Conservation (phyloP, 2,113 vertebrate species). For the Chroicocephalus ridibundus region DNA sequence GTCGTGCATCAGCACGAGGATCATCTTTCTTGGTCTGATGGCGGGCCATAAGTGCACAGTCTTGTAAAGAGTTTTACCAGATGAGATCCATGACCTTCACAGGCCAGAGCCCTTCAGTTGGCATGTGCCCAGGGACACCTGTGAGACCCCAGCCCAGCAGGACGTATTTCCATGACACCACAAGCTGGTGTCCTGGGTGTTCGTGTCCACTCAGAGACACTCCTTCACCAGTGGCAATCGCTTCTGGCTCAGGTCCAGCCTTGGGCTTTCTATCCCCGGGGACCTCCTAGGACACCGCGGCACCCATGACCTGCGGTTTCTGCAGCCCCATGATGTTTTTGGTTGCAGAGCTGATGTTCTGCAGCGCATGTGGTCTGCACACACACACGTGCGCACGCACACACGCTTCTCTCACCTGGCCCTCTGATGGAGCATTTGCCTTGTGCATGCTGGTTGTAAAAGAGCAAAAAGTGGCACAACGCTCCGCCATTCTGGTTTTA, state of each 20-base stretch:
- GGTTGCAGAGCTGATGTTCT: background rate
- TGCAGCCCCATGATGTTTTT: accelerated
- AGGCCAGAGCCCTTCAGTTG: background rate
- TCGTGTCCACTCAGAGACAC: accelerated
- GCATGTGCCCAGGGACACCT: accelerated
- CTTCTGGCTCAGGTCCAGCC: background rate
- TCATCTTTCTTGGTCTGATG: background rate
- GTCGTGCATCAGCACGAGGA: accelerated
- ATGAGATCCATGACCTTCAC: background rate
- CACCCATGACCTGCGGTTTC: background rate
- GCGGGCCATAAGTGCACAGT: background rate
- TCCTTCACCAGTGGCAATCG: background rate
- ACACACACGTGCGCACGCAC: accelerated
- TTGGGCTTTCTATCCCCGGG: background rate
- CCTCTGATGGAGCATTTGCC: background rate
- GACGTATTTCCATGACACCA: background rate
- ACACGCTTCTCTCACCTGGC: accelerated
- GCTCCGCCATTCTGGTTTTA: background rate
- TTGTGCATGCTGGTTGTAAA: background rate
- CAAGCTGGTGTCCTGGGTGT: background rate
- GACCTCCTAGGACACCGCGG: accelerated
- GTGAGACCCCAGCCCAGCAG: accelerated
- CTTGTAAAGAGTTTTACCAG: background rate
- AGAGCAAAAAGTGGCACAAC: background rate
- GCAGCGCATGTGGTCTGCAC: background rate